Percentiles rank a stretch among this genome's conserved stretches.
These are phyloP conservation scores for Orthochromis malagaraziensis DNA, from an alignment of 2,113 vertebrate genomes.

Conservation along the genomic window DNA sequence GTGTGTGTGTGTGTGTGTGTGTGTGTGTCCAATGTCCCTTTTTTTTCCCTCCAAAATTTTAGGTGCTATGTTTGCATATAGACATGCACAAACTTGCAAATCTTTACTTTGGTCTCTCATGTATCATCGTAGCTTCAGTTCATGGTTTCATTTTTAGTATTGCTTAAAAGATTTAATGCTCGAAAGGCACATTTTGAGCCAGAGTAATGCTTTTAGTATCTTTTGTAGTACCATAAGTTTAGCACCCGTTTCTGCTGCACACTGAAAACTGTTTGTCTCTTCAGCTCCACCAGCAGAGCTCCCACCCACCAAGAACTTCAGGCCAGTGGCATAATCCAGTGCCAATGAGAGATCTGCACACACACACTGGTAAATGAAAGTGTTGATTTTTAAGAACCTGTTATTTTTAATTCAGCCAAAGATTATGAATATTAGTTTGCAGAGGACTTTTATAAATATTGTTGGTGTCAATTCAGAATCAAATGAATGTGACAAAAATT, in stretches of 20 bases:
- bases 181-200: neutral
- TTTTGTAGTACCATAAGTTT: neutral
- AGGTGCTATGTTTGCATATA: neutral
- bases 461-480: neutral
- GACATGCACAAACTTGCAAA: neutral
- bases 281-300: slow-evolving; percentile 76
- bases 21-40: neutral
- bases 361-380: slow-evolving; percentile 49
- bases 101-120: neutral
- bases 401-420: neutral
- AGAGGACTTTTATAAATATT: neutral
- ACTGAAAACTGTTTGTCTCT: neutral
- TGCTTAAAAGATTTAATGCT: neutral
- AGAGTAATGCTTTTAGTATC: neutral
- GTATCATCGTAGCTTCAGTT: neutral
- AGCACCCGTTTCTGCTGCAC: neutral
- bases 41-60: neutral
- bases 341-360: slow-evolving; percentile 64
- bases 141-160: neutral
- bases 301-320: slow-evolving; percentile 55
- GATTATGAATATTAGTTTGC: neutral
- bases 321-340: slow-evolving; percentile 57
- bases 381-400: neutral
- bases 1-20: neutral
- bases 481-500: neutral